phyloP scores from a whole-genome alignment of 2,888 invertebrate genomes.

The Heliothis peltigera region DNA sequence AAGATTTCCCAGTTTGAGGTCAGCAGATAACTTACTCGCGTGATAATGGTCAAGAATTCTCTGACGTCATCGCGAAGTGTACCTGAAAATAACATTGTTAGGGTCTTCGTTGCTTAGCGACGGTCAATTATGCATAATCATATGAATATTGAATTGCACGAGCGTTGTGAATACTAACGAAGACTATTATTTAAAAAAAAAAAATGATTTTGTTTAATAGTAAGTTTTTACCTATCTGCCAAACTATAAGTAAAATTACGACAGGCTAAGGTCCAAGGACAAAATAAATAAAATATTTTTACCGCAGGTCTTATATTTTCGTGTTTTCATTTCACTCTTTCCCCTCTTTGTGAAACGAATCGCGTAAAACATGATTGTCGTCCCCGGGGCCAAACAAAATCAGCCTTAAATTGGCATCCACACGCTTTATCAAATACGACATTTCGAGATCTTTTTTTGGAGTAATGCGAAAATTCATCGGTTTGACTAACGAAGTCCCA shows the following conservation, averaged over 20 bases:
- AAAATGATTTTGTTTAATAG: background rate
- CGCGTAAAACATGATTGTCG: slow-evolving; percentile 1
- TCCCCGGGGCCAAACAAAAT: slow-evolving; percentile 22
- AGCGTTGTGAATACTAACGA: background rate
- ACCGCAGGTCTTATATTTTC: background rate
- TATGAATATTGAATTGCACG: slow-evolving; percentile 17
- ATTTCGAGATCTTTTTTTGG: slow-evolving; percentile 32
- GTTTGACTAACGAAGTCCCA: slow-evolving; percentile 41
- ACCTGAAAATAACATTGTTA: slow-evolving; percentile 23
- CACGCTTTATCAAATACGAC: slow-evolving; percentile 25
- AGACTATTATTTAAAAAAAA: slow-evolving; percentile 2
- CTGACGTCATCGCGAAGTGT: slow-evolving; percentile 10
- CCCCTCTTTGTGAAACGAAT: slow-evolving; percentile 11
- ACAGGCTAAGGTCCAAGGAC: too few relatives aligned
- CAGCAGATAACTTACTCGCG: background rate
- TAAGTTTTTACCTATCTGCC: background rate
- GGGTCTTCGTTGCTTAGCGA: slow-evolving; percentile 26
- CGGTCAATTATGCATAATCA: slow-evolving; percentile 21
- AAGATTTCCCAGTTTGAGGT: background rate
- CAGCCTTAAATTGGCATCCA: slow-evolving; percentile 18
- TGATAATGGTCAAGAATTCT: background rate
- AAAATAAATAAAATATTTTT: too few relatives aligned
- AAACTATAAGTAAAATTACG: too few relatives aligned
- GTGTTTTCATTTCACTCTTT: background rate
- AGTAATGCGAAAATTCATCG: slow-evolving; percentile 7